These are phyloP conservation scores for Parauchenoglanis punctatus DNA, from an alignment of 2,797 vertebrate genomes.

Conservation along the genomic window DNA sequence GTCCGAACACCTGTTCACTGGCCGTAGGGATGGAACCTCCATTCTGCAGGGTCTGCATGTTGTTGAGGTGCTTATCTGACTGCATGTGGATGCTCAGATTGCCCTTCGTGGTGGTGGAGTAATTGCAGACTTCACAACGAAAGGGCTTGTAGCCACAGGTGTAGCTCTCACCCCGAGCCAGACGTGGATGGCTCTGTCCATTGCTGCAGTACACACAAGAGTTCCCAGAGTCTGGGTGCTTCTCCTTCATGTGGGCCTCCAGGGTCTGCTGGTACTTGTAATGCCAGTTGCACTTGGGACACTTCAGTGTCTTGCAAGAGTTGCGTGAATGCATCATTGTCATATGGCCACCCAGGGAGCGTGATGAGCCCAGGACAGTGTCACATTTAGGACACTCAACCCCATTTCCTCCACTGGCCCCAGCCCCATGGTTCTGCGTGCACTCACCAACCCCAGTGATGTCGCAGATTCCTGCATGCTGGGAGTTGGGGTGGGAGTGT, in stretches of 20 bases:
- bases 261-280: conserved; percentile 99
- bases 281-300: conserved; percentile 99
- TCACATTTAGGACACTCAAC: conserved; percentile 99
- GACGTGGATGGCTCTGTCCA: conserved; percentile 94
- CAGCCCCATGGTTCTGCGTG: conserved; percentile 79
- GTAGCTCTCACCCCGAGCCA: conserved; percentile 98
- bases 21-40: conserved; percentile 81
- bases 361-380: conserved; percentile 94
- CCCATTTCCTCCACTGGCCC: conserved; percentile 83
- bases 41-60: conserved; percentile 99
- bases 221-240: conserved; percentile 95
- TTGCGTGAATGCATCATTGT: conserved; percentile 99
- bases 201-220: conserved; percentile 93
- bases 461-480: conserved; percentile 88
- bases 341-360: conserved; percentile 97
- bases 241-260: conserved; percentile 99
- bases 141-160: conserved; percentile 99
- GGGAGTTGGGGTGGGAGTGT: conserved; percentile 77
- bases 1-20: conserved; percentile 93
- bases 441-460: conserved; percentile 87
- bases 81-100: conserved; percentile 99
- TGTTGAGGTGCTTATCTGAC: conserved; percentile 99
- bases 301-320: conserved; percentile 99
- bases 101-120: conserved; percentile 99
- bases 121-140: conserved; percentile 98